Evolutionary conservation across 2,888 invertebrate genomes (phyloP), one percentile per base, ranked within the genome.

Genomic region (Cylindroiulus punctatus): DNA sequence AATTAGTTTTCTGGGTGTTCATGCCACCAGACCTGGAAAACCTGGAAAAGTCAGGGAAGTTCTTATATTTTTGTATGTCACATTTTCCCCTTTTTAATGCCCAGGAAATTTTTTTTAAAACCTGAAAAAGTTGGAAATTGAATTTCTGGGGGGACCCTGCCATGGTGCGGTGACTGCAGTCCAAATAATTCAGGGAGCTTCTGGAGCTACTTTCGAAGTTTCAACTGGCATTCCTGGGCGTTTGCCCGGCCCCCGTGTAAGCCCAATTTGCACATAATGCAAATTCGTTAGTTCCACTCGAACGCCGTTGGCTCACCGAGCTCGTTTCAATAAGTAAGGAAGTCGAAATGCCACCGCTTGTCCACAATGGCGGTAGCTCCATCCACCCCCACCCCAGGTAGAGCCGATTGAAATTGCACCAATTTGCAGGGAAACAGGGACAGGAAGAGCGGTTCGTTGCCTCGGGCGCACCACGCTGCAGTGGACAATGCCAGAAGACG

Each of bases 371-470:
- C n/a, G 57, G 57, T 57, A 57, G 57, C 57, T n/a, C 19, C 19
- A 19, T 57, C 5, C 57, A 7, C 57, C 19, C 57, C 19, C 57
- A 57, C n/a, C 57, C 57, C n/a, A n/a, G n/a, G 57, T n/a, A 19
- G n/a, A 19, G n/a, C 57, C 17, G 47, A 47, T 47, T 47, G 47
- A 47, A 47, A 47, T n/a, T n/a, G n/a, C 57, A 57, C 57, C 57
- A 57, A 57, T 57, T 57, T 57, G 57, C 57, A n/a, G n/a, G n/a
- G n/a, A 57, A 57, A 57, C 57, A 19, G 57, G 57, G 57, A 57
- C 57, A 57, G 57, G 57, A 57, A 57, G 57, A 57, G 57, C 57
- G 57, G 57, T 57, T 57, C 57, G 57, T 57, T 57, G 57, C 57
- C 57, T 57, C 57, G n/a, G n/a, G 57, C 57, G 57, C 19, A n/a